phyloP scores from a whole-genome alignment of 2,797 vertebrate genomes.

The Cygnus olor region DNA sequence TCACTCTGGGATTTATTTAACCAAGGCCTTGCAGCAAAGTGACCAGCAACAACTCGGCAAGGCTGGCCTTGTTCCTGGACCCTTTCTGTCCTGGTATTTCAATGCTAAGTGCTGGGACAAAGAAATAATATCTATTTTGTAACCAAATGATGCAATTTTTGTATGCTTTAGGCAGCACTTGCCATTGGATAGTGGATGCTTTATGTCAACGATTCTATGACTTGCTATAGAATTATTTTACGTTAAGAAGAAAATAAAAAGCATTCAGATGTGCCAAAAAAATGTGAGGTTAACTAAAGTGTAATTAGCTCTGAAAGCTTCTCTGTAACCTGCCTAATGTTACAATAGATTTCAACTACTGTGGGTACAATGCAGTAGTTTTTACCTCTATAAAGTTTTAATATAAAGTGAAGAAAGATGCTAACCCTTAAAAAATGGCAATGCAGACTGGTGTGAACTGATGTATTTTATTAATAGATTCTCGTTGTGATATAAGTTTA shows the following conservation, averaged over 20 bases:
- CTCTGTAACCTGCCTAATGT: conserved; percentile 56
- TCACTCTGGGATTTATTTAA: not conserved
- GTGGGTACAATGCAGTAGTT: conserved; percentile 59
- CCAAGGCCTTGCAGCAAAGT: not conserved
- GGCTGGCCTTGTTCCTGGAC: not conserved
- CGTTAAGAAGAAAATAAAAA: conserved; percentile 49
- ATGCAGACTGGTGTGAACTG: conserved; percentile 69
- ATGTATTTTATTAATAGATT: conserved; percentile 76
- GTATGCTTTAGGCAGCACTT: conserved; percentile 59
- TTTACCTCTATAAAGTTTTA: conserved; percentile 68
- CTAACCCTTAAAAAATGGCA: conserved; percentile 69
- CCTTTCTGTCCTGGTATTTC: not conserved
- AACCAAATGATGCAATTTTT: conserved; percentile 60
- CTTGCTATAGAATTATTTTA: conserved; percentile 50
- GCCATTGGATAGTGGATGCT: conserved; percentile 51
- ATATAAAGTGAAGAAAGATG: conserved; percentile 66
- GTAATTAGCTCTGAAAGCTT: conserved; percentile 54
- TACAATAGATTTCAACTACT: conserved; percentile 48
- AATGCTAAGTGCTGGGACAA: not conserved
- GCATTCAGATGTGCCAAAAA: conserved; percentile 61
- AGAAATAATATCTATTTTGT: conserved; percentile 59
- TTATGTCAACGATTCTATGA: conserved; percentile 59
- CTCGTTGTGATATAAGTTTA: conserved; percentile 77
- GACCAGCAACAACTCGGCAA: not conserved
- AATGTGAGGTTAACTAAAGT: conserved; percentile 50